A percentile compares a stretch with the other conserved stretches of the same genome.
phyloP scores from a whole-genome alignment of 2,888 invertebrate genomes.

The Laothoe populi region DNA sequence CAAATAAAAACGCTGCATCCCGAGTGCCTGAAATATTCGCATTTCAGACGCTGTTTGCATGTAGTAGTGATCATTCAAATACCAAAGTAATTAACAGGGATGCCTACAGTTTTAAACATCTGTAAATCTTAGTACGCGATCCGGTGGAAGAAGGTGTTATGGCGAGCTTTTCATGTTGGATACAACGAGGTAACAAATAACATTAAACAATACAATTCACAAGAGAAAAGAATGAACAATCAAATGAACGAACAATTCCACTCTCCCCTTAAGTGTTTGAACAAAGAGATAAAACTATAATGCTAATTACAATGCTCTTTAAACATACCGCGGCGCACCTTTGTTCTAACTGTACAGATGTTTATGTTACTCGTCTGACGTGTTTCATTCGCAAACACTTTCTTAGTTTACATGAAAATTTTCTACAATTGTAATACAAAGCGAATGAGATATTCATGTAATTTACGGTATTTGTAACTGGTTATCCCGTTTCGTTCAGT shows the following conservation, averaged over 20 bases:
- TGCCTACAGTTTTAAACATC: too few relatives aligned
- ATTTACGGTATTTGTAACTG: background rate
- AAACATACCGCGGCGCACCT: constrained; percentile 34
- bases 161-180: too few relatives aligned
- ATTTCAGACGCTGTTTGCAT: too few relatives aligned
- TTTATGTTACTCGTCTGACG: constrained; percentile 31
- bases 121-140: too few relatives aligned
- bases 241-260: background rate
- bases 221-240: background rate
- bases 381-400: constrained; percentile 11
- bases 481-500: background rate
- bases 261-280: constrained; percentile 7
- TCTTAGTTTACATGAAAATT: background rate
- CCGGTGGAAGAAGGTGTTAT: too few relatives aligned
- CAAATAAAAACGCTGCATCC: too few relatives aligned
- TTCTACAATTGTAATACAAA: background rate
- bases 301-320: constrained; percentile 43
- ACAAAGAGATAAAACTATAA: constrained; percentile 43
- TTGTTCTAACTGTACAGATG: constrained; percentile 34
- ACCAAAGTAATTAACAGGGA: too few relatives aligned
- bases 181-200: background rate
- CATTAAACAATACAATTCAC: background rate
- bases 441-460: constrained; percentile 9
- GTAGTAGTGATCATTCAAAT: too few relatives aligned
- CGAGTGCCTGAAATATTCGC: too few relatives aligned